Evolutionary conservation across 1,140 invertebrate genomes (phyloP), one percentile per base, ranked within the genome.

Genomic region (Chironomus striatipennis): DNA sequence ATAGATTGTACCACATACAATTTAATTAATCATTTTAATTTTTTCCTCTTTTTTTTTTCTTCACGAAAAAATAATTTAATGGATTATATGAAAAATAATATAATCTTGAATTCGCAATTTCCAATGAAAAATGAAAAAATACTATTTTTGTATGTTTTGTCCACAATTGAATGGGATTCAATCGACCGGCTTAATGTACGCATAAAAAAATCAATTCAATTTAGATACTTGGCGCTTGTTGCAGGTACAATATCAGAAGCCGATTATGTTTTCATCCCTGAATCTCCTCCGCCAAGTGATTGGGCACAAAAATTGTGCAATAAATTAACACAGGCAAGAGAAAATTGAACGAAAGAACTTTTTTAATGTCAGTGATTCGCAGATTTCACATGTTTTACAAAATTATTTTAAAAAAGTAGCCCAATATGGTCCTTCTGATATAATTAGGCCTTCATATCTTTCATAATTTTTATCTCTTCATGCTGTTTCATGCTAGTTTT

Each of bases 241-340:
- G 79, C 81, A 74, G 81, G 80, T 75, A 76, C 82, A 78, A 79
- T 82, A 76, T 82, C 81, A 74, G 81, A 83, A 78, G 81, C 81
- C 77, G 94, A 96, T 86, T 96, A 90, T 90, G 94, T 98, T 76
- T 99, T 99, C 88, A 91, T 96, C 78, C 98, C 98, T 75, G 98
- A 99, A 87, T 87, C 85, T 79, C 96, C 97, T 76, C 96, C 96
- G 78, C 91, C 93, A 78, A 83, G 84, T 79, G 95, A 97, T 85
- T 98, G 96, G 96, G 90, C 89, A 83, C 88, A 90, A 81, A 92
- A 90, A 84, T 87, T 98, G 78, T 97, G 94, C 86, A 87, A 89
- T 86, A 97, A 97, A 85, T 89, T 98, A 83, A 85, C 90, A 81
- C 91, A 95, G 89, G 94, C 93, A 91, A 90, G 91, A 84, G 47